Base-by-base conservation (phyloP, 2,113 vertebrate species). In the Sinocyclocheilus grahami region DNA sequence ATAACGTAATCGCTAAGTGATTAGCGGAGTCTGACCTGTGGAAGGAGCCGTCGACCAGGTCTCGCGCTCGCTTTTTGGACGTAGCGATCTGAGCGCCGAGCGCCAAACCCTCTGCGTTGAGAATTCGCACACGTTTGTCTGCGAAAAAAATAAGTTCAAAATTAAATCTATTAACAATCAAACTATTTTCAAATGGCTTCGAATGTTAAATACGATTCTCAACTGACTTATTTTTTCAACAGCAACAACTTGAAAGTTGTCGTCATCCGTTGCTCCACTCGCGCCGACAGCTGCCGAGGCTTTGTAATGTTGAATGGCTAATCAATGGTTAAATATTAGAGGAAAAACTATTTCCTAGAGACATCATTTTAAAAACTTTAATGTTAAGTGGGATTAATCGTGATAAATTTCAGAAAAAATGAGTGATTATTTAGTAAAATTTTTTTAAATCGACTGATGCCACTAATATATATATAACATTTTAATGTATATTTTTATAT, bases 41-140 rank as follows among this genome's bases (percentile, higher is more conserved):
- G 89, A 99, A 99, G 84, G 97, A 99, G 18, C 92, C 86, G 0
- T 99, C 96, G 1, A 99, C 86, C 79, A 99, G 92, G 84, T 99
- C 96, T 60, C 98, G 92, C 39, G 85, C 91, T 86, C 94, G 96
- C 90, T 97, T 99, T 91, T 94, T 97, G 37, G 97, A 99, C 1
- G 94, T 94, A 74, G 95, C 97, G 0, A 99, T 97, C 87, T 96
- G 62, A 0, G 95, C 94, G 55, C 98, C 98, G 0, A 99, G 92
- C 0, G 97, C 97, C 82, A 99, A 92, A 10, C 97, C 97, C 88
- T 99, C 97, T 11, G 98, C 93, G 0, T 97, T 94, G 87, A 99
- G 93, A 77, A 99, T 94, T 27, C 93, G 93, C 11, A 93, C 92
- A 58, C 93, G 94, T 88, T 96, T 99, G 90, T 93, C 98, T 99